These are phyloP conservation scores for Gymnoscopelus braueri DNA, from an alignment of 2,797 vertebrate species.

Conservation along the genomic window DNA sequence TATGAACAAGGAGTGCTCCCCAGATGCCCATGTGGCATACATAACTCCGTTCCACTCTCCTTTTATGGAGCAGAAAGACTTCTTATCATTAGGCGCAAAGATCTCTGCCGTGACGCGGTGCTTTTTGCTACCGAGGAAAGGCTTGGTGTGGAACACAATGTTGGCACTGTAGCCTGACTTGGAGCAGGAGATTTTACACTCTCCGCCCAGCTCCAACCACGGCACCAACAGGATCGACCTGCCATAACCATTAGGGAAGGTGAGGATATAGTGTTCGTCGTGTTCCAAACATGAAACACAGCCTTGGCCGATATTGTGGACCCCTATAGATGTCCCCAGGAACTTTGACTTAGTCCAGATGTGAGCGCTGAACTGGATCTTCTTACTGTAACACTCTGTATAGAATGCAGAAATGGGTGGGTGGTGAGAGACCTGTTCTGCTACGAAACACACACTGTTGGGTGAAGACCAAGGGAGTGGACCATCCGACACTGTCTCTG, in stretches of 20 bases:
- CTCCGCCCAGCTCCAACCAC: constrained; percentile 98
- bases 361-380: constrained; percentile 99
- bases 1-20: constrained; percentile 95
- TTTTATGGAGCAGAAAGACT: constrained; percentile 95
- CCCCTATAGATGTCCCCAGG: constrained; percentile 98
- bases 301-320: constrained; percentile 99
- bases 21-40: constrained; percentile 92
- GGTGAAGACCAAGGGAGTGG: constrained; percentile 92
- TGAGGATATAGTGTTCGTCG: constrained; percentile 98
- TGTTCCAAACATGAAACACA: constrained; percentile 97
- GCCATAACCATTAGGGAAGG: constrained; percentile 97
- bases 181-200: constrained; percentile 96
- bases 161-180: constrained; percentile 96
- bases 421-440: constrained; percentile 99
- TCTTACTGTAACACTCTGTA: constrained; percentile 93
- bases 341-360: constrained; percentile 99
- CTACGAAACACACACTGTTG: constrained; percentile 93
- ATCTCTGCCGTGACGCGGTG: constrained; percentile 98
- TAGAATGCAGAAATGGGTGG: constrained; percentile 99
- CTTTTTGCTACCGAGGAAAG: constrained; percentile 98
- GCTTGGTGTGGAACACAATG: constrained; percentile 98
- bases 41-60: constrained; percentile 99
- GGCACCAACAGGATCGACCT: constrained; percentile 99
- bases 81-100: constrained; percentile 96
- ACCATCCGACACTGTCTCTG: constrained; percentile 89